These are phyloP conservation scores for Holothuria glaberrima DNA, from an alignment of 35 echinoderm and acorn worm species.

Conservation along the genomic window DNA sequence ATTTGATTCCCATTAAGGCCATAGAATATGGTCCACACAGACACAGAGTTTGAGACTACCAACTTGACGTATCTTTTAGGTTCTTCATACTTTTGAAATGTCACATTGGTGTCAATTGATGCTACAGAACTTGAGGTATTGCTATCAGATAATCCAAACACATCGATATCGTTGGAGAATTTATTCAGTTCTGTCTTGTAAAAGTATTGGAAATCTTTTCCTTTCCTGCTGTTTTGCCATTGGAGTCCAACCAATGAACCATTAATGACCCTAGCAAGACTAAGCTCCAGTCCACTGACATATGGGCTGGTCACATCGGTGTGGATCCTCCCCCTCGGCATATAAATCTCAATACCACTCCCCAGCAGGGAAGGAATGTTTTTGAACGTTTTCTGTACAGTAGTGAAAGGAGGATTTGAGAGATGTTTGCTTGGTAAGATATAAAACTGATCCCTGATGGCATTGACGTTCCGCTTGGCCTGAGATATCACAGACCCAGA, in stretches of 20 bases:
- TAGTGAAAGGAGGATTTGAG: not conserved
- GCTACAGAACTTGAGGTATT: slow-evolving; percentile 13
- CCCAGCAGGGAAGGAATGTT: slow-evolving; percentile 65
- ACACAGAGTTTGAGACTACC: slow-evolving; percentile 53
- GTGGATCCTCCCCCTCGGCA: slow-evolving; percentile 57
- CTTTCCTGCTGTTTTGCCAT: slow-evolving; percentile 70
- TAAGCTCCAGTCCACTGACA: slow-evolving; percentile 41
- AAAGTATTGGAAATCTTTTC: slow-evolving; percentile 76
- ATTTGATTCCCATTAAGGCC: slow-evolving; percentile 69
- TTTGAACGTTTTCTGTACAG: slow-evolving; percentile 44
- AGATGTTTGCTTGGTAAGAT: slow-evolving; percentile 70
- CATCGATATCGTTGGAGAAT: slow-evolving; percentile 56
- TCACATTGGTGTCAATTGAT: slow-evolving; percentile 49
- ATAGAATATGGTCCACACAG: slow-evolving; percentile 81
- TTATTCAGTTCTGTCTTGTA: slow-evolving; percentile 68
- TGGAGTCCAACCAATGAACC: slow-evolving; percentile 69
- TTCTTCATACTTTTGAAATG: slow-evolving; percentile 37
- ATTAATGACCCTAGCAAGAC: slow-evolving; percentile 78
- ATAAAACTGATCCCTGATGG: slow-evolving; percentile 68
- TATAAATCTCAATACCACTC: slow-evolving; percentile 47
- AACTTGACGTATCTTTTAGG: slow-evolving; percentile 58
- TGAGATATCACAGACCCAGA: slow-evolving; percentile 64
- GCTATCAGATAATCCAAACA: slow-evolving; percentile 55
- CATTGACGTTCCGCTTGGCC: slow-evolving; percentile 52
- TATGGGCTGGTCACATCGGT: slow-evolving; percentile 35